Base-by-base conservation (phyloP, 2,797 vertebrate genomes). In the Adelosebastes latens region DNA sequence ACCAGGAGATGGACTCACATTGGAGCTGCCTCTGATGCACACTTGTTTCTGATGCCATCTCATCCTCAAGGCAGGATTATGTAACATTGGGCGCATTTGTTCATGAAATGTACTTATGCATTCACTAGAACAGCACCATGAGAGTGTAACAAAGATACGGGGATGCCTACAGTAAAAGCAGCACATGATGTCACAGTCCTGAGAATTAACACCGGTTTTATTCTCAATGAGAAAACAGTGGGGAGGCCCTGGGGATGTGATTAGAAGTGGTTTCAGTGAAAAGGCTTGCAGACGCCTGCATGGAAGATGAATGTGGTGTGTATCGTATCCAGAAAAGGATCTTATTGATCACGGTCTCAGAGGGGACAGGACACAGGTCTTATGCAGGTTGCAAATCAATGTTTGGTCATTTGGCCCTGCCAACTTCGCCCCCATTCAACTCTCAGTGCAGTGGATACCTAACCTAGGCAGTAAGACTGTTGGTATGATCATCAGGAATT, bases 291-390 rank as follows among this genome's bases (percentile, higher is more conserved):
- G 64, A 82, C 13, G 42, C 72, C 32, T 75, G 63, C 76, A 69
- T 59, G 77, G 64, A 93, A 93, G 93, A 94, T 80, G 82, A 93
- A 94, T 92, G 92, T 79, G 69, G 63, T 82, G 74, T 81, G 75
- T 86, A 89, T 78, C 36, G 24, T 89, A 72, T 87, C 76, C 82
- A 83, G 77, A 79, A 81, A 87, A 81, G 73, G 70, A 78, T 32
- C 39, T 25, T 61, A 89, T 93, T 91, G 91, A 93, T 92, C 65
- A 29, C 27, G 58, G 20, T 64, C 80, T 77, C 73, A 55, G 31
- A 59, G 32, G 77, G 82, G 56, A 82, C 24, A 29, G 69, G 74
- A 74, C 74, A 68, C 67, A 55, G 75, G 32, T 85, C 70, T 79
- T 32, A 77, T 80, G 67, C 79, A 88, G 81, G 62, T 75, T 77